These are phyloP conservation scores for Acanthosepion esculentum DNA, from an alignment of 2,888 invertebrate species.

Conservation along the genomic window DNA sequence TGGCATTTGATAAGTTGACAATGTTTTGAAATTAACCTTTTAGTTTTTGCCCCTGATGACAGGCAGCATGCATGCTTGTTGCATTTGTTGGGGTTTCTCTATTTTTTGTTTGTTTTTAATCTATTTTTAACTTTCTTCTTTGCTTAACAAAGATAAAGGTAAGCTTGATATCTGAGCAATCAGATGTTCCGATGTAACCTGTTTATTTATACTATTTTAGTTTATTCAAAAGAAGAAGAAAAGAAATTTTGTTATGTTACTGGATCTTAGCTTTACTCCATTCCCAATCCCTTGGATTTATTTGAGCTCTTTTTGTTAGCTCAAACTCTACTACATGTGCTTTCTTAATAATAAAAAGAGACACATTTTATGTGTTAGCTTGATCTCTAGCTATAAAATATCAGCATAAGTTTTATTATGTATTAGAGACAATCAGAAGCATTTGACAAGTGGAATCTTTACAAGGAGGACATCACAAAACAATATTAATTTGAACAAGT, in stretches of 20 bases:
- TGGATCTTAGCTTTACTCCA: not conserved
- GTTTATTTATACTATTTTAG: not conserved
- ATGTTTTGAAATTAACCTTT: slow-evolving; percentile 22
- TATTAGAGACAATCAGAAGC: not conserved
- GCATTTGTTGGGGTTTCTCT: not conserved
- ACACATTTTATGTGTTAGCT: not conserved
- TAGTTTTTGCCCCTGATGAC: not conserved
- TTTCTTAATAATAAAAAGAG: not conserved
- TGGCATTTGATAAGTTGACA: not conserved
- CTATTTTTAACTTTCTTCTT: not conserved
- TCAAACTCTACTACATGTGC: not conserved
- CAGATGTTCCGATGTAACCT: not conserved
- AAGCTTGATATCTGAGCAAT: not conserved
- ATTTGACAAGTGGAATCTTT: not conserved
- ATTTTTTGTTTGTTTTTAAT: not conserved
- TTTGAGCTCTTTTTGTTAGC: not conserved
- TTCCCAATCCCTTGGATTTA: not conserved
- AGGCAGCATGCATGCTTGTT: not conserved
- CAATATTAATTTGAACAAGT: not conserved
- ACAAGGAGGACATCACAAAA: not conserved
- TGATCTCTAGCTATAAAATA: not conserved
- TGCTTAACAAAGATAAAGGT: not conserved
- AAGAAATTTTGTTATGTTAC: not conserved
- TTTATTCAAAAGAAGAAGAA: not conserved
- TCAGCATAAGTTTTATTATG: not conserved